Percentiles rank a stretch among this genome's conserved stretches.
These are phyloP conservation scores for Globia sparganii DNA, from an alignment of 2,888 invertebrate genomes.

Conservation along the genomic window DNA sequence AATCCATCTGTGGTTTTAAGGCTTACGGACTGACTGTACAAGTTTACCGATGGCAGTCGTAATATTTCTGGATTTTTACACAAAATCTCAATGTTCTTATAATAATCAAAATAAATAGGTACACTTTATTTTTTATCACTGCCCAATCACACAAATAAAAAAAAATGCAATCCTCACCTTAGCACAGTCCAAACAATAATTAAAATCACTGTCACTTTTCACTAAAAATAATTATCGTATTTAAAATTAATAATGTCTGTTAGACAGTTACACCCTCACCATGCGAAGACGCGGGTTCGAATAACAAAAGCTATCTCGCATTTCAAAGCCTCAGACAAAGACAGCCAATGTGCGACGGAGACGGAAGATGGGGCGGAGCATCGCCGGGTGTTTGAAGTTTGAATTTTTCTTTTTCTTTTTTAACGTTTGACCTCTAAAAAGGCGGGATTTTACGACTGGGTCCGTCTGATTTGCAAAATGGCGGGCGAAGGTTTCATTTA, in stretches of 20 bases:
- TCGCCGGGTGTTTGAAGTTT: constrained; percentile 72
- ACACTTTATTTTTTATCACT: neutral
- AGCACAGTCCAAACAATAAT: constrained; percentile 40
- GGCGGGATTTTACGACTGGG: constrained; percentile 70
- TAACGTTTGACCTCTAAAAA: constrained; percentile 72
- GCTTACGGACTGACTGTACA: neutral
- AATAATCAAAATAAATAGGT: neutral
- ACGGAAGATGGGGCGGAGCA: constrained; percentile 76
- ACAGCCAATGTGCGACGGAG: constrained; percentile 70
- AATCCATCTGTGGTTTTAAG: too few species aligned
- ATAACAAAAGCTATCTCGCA: constrained; percentile 84
- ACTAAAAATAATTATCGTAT: constrained; percentile 62
- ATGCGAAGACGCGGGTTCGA: constrained; percentile 80
- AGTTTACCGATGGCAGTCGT: neutral
- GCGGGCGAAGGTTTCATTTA: constrained; percentile 44
- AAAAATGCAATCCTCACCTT: constrained; percentile 47
- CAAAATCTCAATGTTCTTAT: neutral
- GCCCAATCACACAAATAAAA: neutral
- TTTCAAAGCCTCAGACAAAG: constrained; percentile 79
- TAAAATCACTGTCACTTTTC: constrained; percentile 57
- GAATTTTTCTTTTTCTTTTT: constrained; percentile 70
- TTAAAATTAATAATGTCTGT: constrained; percentile 58
- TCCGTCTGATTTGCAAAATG: constrained; percentile 64
- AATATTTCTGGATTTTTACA: neutral
- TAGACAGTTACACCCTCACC: constrained; percentile 80